phyloP scores from a whole-genome alignment of 2,113 vertebrate species.

The Dicrurus megarhynchus region DNA sequence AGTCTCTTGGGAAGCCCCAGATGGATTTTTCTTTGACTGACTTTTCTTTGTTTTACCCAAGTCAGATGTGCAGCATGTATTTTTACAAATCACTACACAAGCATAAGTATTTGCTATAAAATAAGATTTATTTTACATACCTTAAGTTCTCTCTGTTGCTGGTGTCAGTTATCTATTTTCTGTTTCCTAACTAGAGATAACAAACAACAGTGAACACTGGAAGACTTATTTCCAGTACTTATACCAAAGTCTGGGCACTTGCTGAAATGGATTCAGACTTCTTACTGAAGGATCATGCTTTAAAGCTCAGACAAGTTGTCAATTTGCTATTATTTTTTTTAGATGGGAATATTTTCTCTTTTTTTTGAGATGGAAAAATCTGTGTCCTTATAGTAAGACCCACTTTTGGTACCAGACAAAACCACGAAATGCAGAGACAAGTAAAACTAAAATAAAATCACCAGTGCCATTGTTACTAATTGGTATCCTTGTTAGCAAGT shows the following conservation, averaged over 20 bases:
- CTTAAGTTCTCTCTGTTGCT: not conserved
- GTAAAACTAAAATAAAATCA: slow-evolving; percentile 32
- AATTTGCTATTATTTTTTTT: not conserved
- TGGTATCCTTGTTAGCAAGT: slow-evolving; percentile 51
- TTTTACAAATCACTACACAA: not conserved
- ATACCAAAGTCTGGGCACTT: not conserved
- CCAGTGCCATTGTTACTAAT: slow-evolving; percentile 28
- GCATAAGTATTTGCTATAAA: not conserved
- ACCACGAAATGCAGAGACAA: not conserved
- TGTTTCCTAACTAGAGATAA: not conserved
- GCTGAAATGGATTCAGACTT: not conserved
- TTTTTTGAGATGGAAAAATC: not conserved
- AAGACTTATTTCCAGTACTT: not conserved
- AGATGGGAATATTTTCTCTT: not conserved
- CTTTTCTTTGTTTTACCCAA: not conserved
- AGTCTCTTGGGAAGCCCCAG: not conserved
- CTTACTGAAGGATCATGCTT: not conserved
- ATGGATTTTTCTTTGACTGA: not conserved
- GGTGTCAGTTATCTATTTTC: not conserved
- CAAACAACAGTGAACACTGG: not conserved
- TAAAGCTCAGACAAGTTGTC: not conserved
- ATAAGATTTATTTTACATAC: not conserved
- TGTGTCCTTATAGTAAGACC: not conserved
- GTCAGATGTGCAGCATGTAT: not conserved
- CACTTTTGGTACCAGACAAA: not conserved